phyloP scores from a whole-genome alignment of 2,888 invertebrate species.

The Sesamia inferens region DNA sequence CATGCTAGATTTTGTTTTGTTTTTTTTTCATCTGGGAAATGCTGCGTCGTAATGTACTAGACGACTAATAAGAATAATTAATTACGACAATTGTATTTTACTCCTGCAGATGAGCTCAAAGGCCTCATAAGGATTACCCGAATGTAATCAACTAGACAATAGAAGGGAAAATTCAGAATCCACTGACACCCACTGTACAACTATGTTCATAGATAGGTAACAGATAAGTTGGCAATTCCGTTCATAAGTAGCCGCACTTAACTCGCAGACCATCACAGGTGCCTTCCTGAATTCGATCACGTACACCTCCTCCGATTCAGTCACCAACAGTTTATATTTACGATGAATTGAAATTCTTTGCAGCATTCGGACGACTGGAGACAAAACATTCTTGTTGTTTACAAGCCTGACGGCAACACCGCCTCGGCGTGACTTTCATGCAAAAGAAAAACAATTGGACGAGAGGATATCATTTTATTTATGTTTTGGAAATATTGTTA shows the following conservation, averaged over 20 bases:
- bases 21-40: too few species aligned
- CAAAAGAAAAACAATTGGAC: neutral
- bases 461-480: neutral
- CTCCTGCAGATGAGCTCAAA: neutral
- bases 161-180: neutral
- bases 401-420: slow-evolving; percentile 35
- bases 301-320: slow-evolving; percentile 41
- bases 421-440: neutral
- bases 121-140: neutral
- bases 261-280: slow-evolving; percentile 1
- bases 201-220: too few species aligned
- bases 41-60: neutral
- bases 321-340: slow-evolving; percentile 59
- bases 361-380: slow-evolving; percentile 33
- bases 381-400: slow-evolving; percentile 57
- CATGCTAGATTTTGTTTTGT: neutral
- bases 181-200: too few species aligned
- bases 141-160: neutral
- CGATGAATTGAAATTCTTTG: slow-evolving; percentile 55
- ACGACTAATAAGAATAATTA: neutral
- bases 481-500: neutral
- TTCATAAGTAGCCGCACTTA: neutral
- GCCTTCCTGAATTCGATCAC: slow-evolving; percentile 50
- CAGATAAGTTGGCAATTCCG: too few species aligned
- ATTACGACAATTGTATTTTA: neutral